A percentile compares a stretch with the other conserved stretches of the same genome.
Evolutionary conservation across 1,140 invertebrate genomes (phyloP).

Genomic region (Papilio glaucus): DNA sequence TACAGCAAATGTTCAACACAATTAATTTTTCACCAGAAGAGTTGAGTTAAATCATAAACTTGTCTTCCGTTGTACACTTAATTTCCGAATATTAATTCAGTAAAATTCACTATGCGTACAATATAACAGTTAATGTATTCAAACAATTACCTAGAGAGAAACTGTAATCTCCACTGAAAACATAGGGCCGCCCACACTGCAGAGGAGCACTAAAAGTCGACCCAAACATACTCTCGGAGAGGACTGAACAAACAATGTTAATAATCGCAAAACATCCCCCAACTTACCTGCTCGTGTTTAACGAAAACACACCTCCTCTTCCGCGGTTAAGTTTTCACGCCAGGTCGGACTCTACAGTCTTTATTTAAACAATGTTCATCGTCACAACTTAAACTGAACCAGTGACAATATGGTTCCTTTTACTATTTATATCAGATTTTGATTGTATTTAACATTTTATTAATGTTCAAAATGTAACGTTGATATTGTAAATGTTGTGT

Average conservation of each 20-base stretch:
- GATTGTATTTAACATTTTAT: too few species aligned
- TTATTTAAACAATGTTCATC: conserved; percentile 34
- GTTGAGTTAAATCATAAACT: too few species aligned
- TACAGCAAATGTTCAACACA: too few species aligned
- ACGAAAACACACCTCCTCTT: conserved; percentile 53
- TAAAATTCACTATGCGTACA: conserved; percentile 12
- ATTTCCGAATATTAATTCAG: neutral
- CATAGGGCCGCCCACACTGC: conserved; percentile 3
- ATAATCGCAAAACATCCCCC: conserved; percentile 52
- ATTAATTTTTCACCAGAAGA: too few species aligned
- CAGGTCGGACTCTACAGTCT: neutral
- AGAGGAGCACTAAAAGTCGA: conserved; percentile 27
- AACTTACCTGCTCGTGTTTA: conserved; percentile 51
- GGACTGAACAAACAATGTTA: conserved; percentile 55
- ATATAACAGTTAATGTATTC: conserved; percentile 21
- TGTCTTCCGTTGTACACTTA: neutral
- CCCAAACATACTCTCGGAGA: conserved; percentile 37
- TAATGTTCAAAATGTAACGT: too few species aligned
- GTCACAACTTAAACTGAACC: too few species aligned
- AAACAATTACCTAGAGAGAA: conserved; percentile 1
- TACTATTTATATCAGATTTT: too few species aligned
- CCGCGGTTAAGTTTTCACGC: conserved; percentile 24
- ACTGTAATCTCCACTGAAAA: conserved; percentile 33
- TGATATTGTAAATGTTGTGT: too few species aligned
- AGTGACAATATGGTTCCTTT: neutral